phyloP scores from a whole-genome alignment of 2,113 vertebrate genomes.

The Casuarius casuarius region DNA sequence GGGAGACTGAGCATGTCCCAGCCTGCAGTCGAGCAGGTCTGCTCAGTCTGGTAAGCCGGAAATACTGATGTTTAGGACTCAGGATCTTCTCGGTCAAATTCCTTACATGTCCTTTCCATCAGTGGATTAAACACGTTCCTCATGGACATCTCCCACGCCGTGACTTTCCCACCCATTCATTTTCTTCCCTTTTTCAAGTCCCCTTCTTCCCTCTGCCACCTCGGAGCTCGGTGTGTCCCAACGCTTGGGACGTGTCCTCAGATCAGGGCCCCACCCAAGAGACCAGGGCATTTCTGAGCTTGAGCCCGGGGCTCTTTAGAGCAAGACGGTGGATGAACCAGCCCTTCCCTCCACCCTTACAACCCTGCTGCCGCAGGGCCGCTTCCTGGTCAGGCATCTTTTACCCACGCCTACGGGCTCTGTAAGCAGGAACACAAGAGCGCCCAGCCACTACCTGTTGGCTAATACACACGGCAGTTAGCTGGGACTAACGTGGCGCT shows the following conservation, averaged over 20 bases:
- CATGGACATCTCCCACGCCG: background rate
- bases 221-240: background rate
- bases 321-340: background rate
- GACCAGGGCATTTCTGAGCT: background rate
- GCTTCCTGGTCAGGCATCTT: background rate
- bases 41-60: background rate
- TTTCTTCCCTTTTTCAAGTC: background rate
- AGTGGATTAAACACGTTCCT: background rate
- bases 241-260: background rate
- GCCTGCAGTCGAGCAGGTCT: background rate
- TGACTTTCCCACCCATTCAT: rapidly evolving
- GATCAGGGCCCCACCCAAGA: background rate
- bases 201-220: background rate
- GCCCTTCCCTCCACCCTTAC: background rate
- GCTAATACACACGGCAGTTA: too few relatives aligned
- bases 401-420: background rate
- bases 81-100: background rate
- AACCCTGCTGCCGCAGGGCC: background rate
- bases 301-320: background rate
- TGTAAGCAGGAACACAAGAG: background rate
- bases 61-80: background rate
- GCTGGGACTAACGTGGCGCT: background rate
- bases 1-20: background rate
- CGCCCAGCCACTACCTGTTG: background rate
- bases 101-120: rapidly evolving